Percentiles rank a stretch among this genome's conserved stretches.
Conservation (phyloP, 1,140 invertebrate species). For the Aleiodes sp. region DNA sequence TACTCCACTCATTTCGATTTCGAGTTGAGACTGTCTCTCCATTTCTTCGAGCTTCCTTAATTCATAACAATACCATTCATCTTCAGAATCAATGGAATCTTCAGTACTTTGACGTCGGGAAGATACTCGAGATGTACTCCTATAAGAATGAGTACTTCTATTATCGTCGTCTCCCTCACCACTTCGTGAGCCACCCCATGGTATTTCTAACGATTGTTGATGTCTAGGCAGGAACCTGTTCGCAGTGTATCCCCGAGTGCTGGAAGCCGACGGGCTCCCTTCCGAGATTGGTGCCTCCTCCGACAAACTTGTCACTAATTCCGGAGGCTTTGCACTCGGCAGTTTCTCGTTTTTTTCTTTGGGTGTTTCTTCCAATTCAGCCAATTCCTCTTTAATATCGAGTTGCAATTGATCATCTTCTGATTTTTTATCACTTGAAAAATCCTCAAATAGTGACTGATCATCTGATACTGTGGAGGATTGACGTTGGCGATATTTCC, state of each 20-base stretch:
- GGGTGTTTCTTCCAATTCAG: constrained; percentile 1
- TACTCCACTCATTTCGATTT: constrained; percentile 71
- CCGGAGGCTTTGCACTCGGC: constrained; percentile 56
- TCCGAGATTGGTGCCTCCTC: constrained; percentile 67
- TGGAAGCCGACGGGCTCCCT: constrained; percentile 73
- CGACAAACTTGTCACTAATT: constrained; percentile 59
- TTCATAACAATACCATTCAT: constrained; percentile 93
- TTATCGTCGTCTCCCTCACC: constrained; percentile 84
- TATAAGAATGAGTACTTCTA: constrained; percentile 84
- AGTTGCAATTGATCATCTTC: constrained; percentile 44
- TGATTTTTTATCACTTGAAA: constrained; percentile 61
- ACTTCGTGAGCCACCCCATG: constrained; percentile 68
- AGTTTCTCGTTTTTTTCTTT: constrained; percentile 57
- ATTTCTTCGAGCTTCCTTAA: constrained; percentile 86
- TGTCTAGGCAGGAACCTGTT: constrained; percentile 72
- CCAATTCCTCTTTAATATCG: constrained; percentile 53
- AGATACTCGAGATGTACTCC: constrained; percentile 85
- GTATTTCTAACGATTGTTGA: constrained; percentile 84
- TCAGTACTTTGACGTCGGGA: constrained; percentile 90
- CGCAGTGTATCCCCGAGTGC: constrained; percentile 64
- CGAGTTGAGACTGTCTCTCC: constrained; percentile 77
- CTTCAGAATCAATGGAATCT: constrained; percentile 92
- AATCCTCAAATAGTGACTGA: constrained; percentile 66
- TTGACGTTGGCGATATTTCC: constrained; percentile 82
- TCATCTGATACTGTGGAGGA: constrained; percentile 75